These are phyloP conservation scores for Otolemur garnettii DNA, from an alignment of 2,113 vertebrate genomes.

Conservation along the genomic window DNA sequence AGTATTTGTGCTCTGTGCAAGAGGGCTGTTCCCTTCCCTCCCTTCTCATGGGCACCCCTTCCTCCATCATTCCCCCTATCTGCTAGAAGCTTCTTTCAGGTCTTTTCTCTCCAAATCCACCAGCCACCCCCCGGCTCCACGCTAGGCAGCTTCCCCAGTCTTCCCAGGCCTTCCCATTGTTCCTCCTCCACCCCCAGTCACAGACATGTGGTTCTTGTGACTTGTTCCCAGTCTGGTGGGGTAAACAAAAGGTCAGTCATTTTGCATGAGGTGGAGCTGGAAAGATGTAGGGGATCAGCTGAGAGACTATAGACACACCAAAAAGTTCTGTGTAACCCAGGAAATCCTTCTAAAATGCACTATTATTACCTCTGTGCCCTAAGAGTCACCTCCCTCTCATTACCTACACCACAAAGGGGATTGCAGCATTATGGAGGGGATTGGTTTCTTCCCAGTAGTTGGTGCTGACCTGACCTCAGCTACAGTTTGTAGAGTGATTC, in stretches of 20 bases:
- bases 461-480: neutral
- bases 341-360: conserved; percentile 7
- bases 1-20: neutral
- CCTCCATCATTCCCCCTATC: neutral
- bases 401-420: neutral
- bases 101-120: neutral
- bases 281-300: neutral
- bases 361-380: neutral
- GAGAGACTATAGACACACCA: neutral
- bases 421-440: too few species aligned
- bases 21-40: neutral
- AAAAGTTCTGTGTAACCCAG: neutral
- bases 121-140: neutral
- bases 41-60: neutral
- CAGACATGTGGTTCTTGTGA: neutral
- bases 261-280: neutral
- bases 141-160: neutral
- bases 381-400: neutral
- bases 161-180: neutral
- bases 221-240: neutral
- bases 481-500: neutral
- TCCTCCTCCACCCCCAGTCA: neutral
- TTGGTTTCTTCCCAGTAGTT: neutral
- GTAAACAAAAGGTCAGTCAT: neutral
- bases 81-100: neutral